Conservation (phyloP, 64 coral and sea anemone species). For the Trachythela sp. region DNA sequence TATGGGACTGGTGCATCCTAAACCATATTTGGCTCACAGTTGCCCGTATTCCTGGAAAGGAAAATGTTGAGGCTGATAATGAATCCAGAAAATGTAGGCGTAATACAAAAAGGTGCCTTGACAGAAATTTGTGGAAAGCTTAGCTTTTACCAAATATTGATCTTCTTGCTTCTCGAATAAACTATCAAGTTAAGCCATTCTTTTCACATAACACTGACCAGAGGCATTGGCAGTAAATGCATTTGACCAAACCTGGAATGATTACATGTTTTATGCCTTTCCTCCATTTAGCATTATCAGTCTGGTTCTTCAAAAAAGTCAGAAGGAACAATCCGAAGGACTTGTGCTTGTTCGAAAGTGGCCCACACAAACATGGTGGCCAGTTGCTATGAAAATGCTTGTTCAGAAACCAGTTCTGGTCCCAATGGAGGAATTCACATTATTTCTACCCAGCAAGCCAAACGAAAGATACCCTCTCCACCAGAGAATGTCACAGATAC, state of each 20-base stretch:
- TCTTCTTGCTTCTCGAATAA: conserved; percentile 54
- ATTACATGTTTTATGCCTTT: conserved; percentile 44
- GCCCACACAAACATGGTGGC: conserved; percentile 43
- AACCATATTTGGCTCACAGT: not conserved
- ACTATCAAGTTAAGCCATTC: conserved; percentile 36
- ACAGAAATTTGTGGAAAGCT: not conserved
- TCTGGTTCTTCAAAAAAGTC: conserved; percentile 32
- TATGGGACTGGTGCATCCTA: not conserved
- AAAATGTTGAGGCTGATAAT: not conserved
- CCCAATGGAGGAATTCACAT: conserved; percentile 17
- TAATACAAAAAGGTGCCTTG: conserved; percentile 44
- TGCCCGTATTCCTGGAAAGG: conserved; percentile 11
- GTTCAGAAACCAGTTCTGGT: conserved; percentile 21
- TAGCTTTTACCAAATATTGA: conserved; percentile 27
- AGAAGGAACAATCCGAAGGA: conserved; percentile 25
- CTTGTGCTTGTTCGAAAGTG: conserved; percentile 36
- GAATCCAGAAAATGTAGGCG: conserved; percentile 41
- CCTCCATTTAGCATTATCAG: conserved; percentile 42
- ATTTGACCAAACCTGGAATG: not conserved
- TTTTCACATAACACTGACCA: conserved; percentile 47
- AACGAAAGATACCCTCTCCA: conserved; percentile 36
- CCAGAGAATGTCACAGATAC: conserved; percentile 24
- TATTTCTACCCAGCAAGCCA: not conserved
- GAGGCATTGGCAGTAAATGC: conserved; percentile 33
- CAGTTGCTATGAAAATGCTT: not conserved